These are phyloP conservation scores for Ceratitis capitata DNA, from an alignment of 1,140 invertebrate genomes.

Conservation along the genomic window DNA sequence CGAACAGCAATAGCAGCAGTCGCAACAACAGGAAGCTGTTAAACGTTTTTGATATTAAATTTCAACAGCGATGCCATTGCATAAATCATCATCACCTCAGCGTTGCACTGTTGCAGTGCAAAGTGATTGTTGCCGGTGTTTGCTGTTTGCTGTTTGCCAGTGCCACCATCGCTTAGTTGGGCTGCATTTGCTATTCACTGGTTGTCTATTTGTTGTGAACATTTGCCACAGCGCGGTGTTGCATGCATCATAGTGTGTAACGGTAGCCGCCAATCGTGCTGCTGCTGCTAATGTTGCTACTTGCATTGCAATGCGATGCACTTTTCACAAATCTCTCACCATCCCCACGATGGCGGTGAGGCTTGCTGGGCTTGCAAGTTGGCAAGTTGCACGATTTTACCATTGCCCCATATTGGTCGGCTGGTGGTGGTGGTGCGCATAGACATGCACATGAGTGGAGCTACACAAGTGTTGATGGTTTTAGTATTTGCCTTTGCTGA, in stretches of 20 bases:
- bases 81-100: conserved; percentile 36
- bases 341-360: neutral
- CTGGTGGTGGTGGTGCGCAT: neutral
- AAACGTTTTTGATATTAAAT: conserved; percentile 34
- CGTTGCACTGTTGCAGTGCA: neutral
- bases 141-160: neutral
- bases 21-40: conserved; percentile 36
- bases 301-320: neutral
- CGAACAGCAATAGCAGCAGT: too few relatives aligned
- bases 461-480: neutral
- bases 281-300: neutral
- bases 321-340: neutral
- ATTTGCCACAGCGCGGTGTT: neutral
- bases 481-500: neutral
- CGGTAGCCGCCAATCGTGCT: conserved; percentile 35
- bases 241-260: conserved; percentile 18
- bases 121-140: conserved; percentile 18
- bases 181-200: neutral
- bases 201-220: conserved; percentile 14
- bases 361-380: neutral
- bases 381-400: conserved; percentile 36
- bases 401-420: conserved; percentile 37
- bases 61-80: conserved; percentile 34
- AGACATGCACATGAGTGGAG: neutral
- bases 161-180: neutral